A percentile compares a stretch with the other conserved stretches of the same genome.
phyloP scores from a whole-genome alignment of 2,797 vertebrate species.

The Xerus rutilus region DNA sequence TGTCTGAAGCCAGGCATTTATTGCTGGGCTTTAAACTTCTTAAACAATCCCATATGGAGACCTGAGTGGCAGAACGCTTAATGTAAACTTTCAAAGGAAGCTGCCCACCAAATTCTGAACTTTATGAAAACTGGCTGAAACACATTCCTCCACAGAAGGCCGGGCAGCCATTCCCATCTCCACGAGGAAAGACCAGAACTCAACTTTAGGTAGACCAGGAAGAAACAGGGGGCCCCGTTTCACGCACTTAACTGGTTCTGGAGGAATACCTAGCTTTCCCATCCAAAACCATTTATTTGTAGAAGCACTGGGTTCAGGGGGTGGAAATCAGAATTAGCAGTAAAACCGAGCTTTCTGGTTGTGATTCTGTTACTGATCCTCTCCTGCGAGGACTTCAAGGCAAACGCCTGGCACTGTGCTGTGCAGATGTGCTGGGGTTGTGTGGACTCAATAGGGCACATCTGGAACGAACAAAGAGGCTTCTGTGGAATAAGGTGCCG shows the following conservation, averaged over 20 bases:
- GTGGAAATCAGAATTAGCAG: not conserved
- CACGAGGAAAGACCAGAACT: constrained; percentile 56
- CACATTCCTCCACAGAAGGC: constrained; percentile 68
- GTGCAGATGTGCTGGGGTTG: no score
- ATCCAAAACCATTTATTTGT: not conserved
- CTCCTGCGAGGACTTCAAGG: not conserved
- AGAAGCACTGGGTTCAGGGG: not conserved
- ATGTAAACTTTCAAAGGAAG: constrained; percentile 86
- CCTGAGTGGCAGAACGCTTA: constrained; percentile 85
- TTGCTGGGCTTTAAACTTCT: constrained; percentile 82
- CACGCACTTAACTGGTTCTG: not conserved
- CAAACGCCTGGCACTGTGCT: not conserved
- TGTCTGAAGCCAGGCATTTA: constrained; percentile 80
- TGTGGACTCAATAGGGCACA: not conserved
- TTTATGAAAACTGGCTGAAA: constrained; percentile 81
- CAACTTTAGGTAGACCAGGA: constrained; percentile 28
- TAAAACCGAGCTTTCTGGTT: not conserved
- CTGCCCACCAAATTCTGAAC: constrained; percentile 79
- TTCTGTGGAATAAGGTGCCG: not conserved
- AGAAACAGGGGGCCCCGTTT: not conserved
- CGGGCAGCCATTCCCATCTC: constrained; percentile 39
- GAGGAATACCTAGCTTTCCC: not conserved
- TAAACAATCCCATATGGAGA: constrained; percentile 86
- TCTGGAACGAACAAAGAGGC: not conserved
- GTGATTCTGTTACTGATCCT: not conserved